Evolutionary conservation across 1,140 invertebrate genomes (phyloP).

Genomic region (Pissodes strobi): DNA sequence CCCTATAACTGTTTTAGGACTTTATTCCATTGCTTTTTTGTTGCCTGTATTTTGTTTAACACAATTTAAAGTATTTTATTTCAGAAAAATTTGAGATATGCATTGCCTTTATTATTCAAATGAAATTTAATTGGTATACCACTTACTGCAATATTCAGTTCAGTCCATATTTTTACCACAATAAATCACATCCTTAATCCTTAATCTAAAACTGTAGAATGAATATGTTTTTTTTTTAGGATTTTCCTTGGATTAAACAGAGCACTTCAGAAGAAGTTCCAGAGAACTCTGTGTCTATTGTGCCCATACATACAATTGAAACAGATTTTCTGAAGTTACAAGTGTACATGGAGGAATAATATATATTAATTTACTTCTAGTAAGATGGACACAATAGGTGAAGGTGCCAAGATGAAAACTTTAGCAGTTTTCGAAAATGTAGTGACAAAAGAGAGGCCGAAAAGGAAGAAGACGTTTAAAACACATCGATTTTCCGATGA

Average conservation of each 20-base stretch:
- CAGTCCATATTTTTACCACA: too few species aligned
- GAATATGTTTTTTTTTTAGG: constrained; percentile 32
- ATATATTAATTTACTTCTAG: not conserved
- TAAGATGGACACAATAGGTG: constrained; percentile 26
- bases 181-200: too few species aligned
- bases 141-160: too few species aligned
- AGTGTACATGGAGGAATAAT: constrained; percentile 43
- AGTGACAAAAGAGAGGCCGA: constrained; percentile 30
- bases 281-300: constrained; percentile 33
- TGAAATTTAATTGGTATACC: too few species aligned
- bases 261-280: constrained; percentile 18
- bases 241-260: constrained; percentile 47
- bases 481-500: constrained; percentile 26
- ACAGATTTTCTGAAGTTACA: constrained; percentile 40
- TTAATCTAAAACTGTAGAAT: too few species aligned
- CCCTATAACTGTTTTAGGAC: too few species aligned
- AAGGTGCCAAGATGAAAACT: constrained; percentile 40
- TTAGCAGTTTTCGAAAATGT: constrained; percentile 51
- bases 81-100: too few species aligned
- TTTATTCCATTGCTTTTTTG: too few species aligned
- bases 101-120: too few species aligned
- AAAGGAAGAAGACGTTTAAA: constrained; percentile 28
- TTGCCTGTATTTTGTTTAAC: too few species aligned
- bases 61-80: too few species aligned
- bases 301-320: constrained; percentile 42